Percentiles rank a stretch among this genome's conserved stretches.
Conservation (phyloP, 2,113 vertebrate species). For the Pica pica region DNA sequence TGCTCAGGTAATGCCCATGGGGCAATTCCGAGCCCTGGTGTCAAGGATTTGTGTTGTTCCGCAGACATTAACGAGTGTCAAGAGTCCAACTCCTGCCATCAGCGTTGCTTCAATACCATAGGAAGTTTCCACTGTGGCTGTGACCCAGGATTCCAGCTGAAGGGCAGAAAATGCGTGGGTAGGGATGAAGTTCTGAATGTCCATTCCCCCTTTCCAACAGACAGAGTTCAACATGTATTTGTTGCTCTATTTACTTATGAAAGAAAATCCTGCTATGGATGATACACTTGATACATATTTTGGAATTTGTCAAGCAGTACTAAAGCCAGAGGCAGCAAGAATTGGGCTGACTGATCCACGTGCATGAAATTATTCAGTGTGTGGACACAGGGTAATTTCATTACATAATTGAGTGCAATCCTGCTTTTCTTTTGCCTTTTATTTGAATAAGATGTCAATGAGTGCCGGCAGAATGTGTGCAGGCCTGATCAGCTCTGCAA, state of each 20-base stretch:
- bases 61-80: slow-evolving; percentile 95
- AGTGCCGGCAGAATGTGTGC: slow-evolving; percentile 92
- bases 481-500: slow-evolving; percentile 91
- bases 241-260: background rate
- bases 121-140: slow-evolving; percentile 95
- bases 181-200: background rate
- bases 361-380: background rate
- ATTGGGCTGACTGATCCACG: background rate
- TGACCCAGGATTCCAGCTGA: slow-evolving; percentile 90
- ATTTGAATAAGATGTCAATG: slow-evolving; percentile 85
- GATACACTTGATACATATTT: background rate
- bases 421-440: background rate
- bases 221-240: background rate
- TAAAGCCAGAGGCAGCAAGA: background rate
- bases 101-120: slow-evolving; percentile 89
- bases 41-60: slow-evolving; percentile 18
- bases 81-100: slow-evolving; percentile 88
- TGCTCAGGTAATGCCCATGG: background rate
- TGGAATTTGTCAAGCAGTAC: background rate
- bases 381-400: background rate
- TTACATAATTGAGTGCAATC: background rate
- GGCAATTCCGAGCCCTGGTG: background rate
- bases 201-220: background rate
- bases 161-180: slow-evolving; percentile 91
- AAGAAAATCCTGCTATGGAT: background rate